Evolutionary conservation across 2,797 vertebrate species (phyloP).

Genomic region (Vespertilio murinus): DNA sequence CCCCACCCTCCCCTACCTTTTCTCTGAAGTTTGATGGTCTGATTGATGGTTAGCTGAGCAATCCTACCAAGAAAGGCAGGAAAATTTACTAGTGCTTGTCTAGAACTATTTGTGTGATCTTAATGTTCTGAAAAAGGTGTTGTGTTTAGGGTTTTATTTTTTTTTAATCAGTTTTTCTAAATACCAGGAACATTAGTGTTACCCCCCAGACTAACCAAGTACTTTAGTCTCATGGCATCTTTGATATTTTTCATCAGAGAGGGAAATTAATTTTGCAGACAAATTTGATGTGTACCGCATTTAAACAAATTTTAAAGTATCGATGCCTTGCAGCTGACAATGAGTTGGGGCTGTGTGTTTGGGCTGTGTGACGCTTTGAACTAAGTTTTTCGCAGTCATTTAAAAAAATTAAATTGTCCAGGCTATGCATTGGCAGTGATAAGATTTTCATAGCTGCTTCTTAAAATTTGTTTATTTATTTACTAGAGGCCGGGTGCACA

Average conservation of each 20-base stretch:
- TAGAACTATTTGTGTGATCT: constrained; percentile 20
- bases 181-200: neutral
- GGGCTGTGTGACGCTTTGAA: neutral
- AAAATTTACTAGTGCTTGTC: constrained; percentile 1
- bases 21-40: no score
- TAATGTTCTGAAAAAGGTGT: neutral
- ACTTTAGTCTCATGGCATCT: neutral
- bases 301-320: neutral
- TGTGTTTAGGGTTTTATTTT: neutral
- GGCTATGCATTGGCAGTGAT: neutral
- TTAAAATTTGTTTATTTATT: neutral
- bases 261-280: neutral
- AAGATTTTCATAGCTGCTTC: neutral
- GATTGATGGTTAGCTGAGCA: neutral
- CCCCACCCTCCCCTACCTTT: no score
- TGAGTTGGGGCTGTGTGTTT: neutral
- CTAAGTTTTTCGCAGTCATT: neutral
- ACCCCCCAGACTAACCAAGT: neutral
- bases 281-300: neutral
- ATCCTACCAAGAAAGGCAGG: neutral
- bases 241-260: constrained; percentile 33
- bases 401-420: neutral
- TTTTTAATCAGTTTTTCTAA: neutral
- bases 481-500: no score
- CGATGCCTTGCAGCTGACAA: neutral